phyloP scores from a whole-genome alignment of 2,888 invertebrate genomes.

The Ennomos erosarius region DNA sequence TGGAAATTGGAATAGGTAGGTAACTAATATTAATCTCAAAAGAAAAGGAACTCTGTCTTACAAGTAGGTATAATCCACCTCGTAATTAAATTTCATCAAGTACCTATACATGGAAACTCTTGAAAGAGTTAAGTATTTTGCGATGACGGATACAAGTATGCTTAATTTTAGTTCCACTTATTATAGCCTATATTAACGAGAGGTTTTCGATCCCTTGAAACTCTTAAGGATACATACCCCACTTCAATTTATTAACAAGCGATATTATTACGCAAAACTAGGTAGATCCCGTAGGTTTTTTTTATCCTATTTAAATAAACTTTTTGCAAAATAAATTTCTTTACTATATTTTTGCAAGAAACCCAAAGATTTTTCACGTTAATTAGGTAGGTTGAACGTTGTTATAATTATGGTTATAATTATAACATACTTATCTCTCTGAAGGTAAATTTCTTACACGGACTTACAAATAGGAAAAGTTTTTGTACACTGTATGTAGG shows the following conservation, averaged over 20 bases:
- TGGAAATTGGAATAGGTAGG: no score
- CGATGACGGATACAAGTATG: slow-evolving; percentile 15
- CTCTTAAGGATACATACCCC: slow-evolving; percentile 28
- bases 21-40: no score
- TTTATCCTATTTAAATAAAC: neutral
- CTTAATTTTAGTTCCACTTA: slow-evolving; percentile 18
- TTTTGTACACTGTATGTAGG: no score
- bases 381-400: no score
- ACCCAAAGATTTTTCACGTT: no score
- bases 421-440: no score
- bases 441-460: no score
- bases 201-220: slow-evolving; percentile 22
- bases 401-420: no score
- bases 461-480: no score
- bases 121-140: slow-evolving; percentile 19
- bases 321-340: no score
- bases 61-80: neutral
- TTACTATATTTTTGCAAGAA: no score
- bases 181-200: slow-evolving; percentile 20
- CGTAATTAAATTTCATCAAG: slow-evolving; percentile 3
- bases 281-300: neutral
- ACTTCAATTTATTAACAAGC: slow-evolving; percentile 17
- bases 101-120: slow-evolving; percentile 18
- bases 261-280: slow-evolving; percentile 7
- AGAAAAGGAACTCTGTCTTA: neutral